Evolutionary conservation across 2,797 vertebrate genomes (phyloP).

Genomic region (Esox lucius): DNA sequence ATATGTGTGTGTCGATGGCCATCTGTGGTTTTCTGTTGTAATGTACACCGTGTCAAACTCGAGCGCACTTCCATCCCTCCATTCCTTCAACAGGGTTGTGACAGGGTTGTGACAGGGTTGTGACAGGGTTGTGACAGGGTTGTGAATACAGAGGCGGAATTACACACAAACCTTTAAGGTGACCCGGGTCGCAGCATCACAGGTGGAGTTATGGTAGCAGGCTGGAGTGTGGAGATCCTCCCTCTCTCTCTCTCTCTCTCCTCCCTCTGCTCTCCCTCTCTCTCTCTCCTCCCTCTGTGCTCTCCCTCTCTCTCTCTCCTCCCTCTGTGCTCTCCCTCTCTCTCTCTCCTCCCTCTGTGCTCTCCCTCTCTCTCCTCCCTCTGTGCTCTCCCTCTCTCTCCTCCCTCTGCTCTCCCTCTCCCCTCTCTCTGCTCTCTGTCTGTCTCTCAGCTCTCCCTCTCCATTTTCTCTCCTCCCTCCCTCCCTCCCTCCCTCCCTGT

Average conservation of each 20-base stretch:
- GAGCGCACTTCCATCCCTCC: neutral
- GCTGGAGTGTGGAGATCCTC: neutral
- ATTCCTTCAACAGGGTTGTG: neutral
- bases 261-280: neutral
- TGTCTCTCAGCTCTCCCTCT: no score
- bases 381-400: neutral
- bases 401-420: neutral
- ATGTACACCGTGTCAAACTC: neutral
- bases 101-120: no score
- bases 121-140: neutral
- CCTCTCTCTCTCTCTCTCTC: neutral
- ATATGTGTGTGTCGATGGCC: neutral
- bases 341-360: conserved; percentile 2
- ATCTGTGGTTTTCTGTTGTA: neutral
- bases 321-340: no score
- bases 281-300: neutral
- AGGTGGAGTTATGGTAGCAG: neutral
- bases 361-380: neutral
- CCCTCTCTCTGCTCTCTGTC: neutral
- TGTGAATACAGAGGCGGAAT: neutral
- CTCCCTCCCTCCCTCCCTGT: no score
- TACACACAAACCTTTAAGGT: neutral
- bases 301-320: neutral
- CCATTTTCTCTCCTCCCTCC: neutral
- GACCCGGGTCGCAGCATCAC: neutral